Evolutionary conservation across 1,140 invertebrate genomes (phyloP).

Genomic region (Apocrypta bakeri): DNA sequence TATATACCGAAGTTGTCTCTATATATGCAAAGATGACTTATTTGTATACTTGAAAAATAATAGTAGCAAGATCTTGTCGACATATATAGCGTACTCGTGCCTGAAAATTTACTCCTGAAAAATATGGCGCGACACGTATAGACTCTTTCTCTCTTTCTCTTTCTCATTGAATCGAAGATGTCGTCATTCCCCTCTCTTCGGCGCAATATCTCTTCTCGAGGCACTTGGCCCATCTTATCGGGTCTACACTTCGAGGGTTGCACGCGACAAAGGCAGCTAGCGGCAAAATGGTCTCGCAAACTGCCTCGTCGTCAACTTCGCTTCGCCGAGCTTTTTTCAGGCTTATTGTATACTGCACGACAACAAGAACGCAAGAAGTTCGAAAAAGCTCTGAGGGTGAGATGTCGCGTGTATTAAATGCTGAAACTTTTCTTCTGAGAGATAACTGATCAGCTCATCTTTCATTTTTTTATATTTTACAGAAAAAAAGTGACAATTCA

Average conservation of each 20-base stretch:
- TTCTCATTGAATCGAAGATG: conserved; percentile 4
- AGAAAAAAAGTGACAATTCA: no score
- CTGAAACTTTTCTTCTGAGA: background rate
- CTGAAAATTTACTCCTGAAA: no score
- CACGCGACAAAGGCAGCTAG: conserved; percentile 44
- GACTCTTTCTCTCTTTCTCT: no score
- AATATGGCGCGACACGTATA: background rate
- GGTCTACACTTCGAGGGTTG: conserved; percentile 55
- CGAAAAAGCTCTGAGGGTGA: conserved; percentile 18
- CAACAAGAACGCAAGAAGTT: conserved; percentile 49
- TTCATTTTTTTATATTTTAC: no score
- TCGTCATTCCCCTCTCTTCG: background rate
- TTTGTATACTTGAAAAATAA: background rate
- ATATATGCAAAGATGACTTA: no score
- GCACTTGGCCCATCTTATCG: conserved; percentile 9
- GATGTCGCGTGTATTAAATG: background rate
- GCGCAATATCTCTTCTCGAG: conserved; percentile 2
- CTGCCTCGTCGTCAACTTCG: conserved; percentile 35
- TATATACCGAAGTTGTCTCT: background rate
- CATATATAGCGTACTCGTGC: no score
- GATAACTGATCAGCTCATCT: no score
- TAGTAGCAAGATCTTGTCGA: no score
- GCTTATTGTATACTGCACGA: conserved; percentile 40
- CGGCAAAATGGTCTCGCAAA: conserved; percentile 38
- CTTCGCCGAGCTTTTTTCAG: conserved; percentile 24